These are phyloP conservation scores for Pterocles burchelli DNA, from an alignment of 2,113 vertebrate genomes.

Conservation along the genomic window DNA sequence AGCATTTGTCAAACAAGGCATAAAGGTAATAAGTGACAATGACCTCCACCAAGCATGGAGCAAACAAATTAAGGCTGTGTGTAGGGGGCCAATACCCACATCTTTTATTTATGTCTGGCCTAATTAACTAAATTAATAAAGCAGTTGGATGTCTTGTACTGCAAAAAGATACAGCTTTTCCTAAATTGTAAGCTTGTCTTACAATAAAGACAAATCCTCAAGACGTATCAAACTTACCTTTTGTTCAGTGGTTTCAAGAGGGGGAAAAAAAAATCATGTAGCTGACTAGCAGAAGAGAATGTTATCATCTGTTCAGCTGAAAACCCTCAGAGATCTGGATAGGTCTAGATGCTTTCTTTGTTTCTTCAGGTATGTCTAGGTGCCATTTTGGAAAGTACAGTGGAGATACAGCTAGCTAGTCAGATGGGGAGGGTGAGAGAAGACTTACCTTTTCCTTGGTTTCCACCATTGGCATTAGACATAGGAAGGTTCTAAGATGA, in stretches of 20 bases:
- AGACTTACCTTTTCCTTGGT: neutral
- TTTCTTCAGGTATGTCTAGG: neutral
- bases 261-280: neutral
- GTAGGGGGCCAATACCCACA: neutral
- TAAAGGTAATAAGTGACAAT: slow-evolving; percentile 49
- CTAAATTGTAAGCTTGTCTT: neutral
- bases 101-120: slow-evolving; percentile 9
- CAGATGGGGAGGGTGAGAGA: neutral
- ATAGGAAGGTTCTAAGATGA: neutral
- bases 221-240: neutral
- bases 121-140: slow-evolving; percentile 37
- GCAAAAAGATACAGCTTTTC: neutral
- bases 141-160: neutral
- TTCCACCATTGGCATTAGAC: neutral
- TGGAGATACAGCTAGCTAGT: neutral
- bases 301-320: neutral
- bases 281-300: neutral
- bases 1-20: slow-evolving; percentile 32
- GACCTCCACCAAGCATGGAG: slow-evolving; percentile 3
- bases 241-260: neutral
- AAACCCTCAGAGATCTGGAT: neutral
- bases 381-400: neutral
- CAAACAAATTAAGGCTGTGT: slow-evolving; percentile 32
- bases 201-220: neutral
- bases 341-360: neutral